phyloP scores from a whole-genome alignment of 2,797 vertebrate genomes.

The Eospalax fontanierii region DNA sequence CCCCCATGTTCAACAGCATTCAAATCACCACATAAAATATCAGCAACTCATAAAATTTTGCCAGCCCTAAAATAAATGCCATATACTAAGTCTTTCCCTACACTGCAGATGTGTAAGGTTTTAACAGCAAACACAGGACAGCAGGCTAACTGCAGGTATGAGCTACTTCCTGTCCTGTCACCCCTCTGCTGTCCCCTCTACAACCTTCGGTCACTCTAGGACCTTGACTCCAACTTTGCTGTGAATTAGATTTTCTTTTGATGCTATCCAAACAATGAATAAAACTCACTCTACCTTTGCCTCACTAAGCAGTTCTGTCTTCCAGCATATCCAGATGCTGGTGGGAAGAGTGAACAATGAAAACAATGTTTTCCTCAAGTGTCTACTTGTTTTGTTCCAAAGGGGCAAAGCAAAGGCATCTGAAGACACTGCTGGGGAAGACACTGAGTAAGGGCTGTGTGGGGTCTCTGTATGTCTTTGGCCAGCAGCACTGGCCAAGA shows the following conservation, averaged over 20 bases:
- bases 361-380: conserved; percentile 76
- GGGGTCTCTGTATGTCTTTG: conserved; percentile 64
- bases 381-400: conserved; percentile 74
- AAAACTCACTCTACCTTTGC: conserved; percentile 82
- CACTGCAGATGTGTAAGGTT: background rate
- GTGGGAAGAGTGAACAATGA: conserved; percentile 70
- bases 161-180: background rate
- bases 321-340: conserved; percentile 73
- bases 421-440: conserved; percentile 70
- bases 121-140: background rate
- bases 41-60: background rate
- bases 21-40: background rate
- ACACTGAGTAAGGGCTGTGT: background rate
- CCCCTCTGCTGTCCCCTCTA: background rate
- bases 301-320: conserved; percentile 85
- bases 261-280: conserved; percentile 83
- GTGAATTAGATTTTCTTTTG: conserved; percentile 77
- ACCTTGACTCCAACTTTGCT: conserved; percentile 58
- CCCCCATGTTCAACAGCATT: background rate
- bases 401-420: conserved; percentile 63
- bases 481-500: background rate
- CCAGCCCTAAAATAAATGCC: background rate
- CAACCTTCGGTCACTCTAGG: background rate
- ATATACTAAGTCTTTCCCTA: background rate
- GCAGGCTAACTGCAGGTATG: background rate